Evolutionary conservation across 2,113 vertebrate species (phyloP), one percentile per base, ranked within the genome.

Genomic region (Hydropotes inermis): DNA sequence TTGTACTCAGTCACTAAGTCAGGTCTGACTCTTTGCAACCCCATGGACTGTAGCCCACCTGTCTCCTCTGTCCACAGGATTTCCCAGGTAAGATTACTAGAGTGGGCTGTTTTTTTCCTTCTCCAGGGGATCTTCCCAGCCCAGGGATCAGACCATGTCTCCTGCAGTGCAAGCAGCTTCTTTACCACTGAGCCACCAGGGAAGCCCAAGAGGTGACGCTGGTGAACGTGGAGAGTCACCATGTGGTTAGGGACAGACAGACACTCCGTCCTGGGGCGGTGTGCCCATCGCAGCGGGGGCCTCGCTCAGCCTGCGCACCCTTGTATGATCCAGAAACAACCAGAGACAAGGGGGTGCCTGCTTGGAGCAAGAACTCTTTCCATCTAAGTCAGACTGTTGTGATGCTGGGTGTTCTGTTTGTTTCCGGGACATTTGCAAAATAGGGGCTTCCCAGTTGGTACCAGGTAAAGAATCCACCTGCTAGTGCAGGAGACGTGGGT

Each of bases 131-230:
- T 76, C 36, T 43, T 76, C 39, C 70, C 70, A 0, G 3, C 39
- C 39, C 23, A 27, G 12, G 23, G 39, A 6, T 76, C 21, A 74
- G 43, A 23, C n/a, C 0, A 0, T 0, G 1, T 43, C 36, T 74
- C 11, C 70, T 76, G 39, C 12, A 43, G 21, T 43, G 36, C 23
- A 7, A 43, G 70, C 36, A 43, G 70, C 21, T 76, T 43, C 36
- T 27, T 27, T 76, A 43, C 23, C 36, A 14, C 70, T 43, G 70
- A 2, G 12, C 70, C 70, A 7, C 36, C 70, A 43, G 21, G 39
- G 39, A 76, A 27, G 12, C 11, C 36, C 19, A 14, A 55, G 17
- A 19, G 2, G 5, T 36, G 2, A 6, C 16, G 0, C 1, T 17
- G 57, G 23, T 15, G 57, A 47, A 15, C 0, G 7, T 33, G 4